phyloP scores from a whole-genome alignment of 2,888 invertebrate species.

The Mythimna lalbum region DNA sequence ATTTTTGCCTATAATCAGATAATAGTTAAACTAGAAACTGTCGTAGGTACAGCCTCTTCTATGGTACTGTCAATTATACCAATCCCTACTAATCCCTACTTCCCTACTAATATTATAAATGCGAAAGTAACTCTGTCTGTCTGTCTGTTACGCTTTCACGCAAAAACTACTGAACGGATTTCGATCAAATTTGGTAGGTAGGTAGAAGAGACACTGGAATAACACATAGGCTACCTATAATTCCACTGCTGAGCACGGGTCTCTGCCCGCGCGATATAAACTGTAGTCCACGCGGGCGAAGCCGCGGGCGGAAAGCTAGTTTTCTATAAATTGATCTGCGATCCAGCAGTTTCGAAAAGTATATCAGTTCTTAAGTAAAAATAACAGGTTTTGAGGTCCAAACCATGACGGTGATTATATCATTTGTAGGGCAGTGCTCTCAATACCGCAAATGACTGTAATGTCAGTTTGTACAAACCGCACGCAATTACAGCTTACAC shows the following conservation, averaged over 20 bases:
- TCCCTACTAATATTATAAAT: too few species aligned
- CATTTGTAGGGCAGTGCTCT: constrained; percentile 17
- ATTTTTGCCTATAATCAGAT: not conserved
- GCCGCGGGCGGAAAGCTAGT: too few species aligned
- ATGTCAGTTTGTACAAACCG: constrained; percentile 27
- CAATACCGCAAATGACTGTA: constrained; percentile 45
- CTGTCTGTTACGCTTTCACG: too few species aligned
- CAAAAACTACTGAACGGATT: too few species aligned
- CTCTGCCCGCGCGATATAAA: too few species aligned
- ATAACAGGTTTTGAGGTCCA: constrained; percentile 2
- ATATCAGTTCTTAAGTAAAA: not conserved
- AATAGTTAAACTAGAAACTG: not conserved
- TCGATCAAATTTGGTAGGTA: too few species aligned
- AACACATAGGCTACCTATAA: too few species aligned
- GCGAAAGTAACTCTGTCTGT: too few species aligned
- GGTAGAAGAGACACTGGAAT: too few species aligned
- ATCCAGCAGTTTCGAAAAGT: not conserved
- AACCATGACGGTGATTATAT: constrained; percentile 17
- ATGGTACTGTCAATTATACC: not conserved
- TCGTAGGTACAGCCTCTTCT: not conserved
- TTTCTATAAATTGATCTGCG: not conserved
- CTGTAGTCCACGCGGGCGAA: too few species aligned
- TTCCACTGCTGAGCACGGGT: too few species aligned
- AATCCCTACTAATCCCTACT: too few species aligned
- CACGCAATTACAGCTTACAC: constrained; percentile 30